Percentiles rank a stretch among this genome's conserved stretches.
These are phyloP conservation scores for Laticauda colubrina DNA, from an alignment of 2,113 vertebrate species.

Conservation along the genomic window DNA sequence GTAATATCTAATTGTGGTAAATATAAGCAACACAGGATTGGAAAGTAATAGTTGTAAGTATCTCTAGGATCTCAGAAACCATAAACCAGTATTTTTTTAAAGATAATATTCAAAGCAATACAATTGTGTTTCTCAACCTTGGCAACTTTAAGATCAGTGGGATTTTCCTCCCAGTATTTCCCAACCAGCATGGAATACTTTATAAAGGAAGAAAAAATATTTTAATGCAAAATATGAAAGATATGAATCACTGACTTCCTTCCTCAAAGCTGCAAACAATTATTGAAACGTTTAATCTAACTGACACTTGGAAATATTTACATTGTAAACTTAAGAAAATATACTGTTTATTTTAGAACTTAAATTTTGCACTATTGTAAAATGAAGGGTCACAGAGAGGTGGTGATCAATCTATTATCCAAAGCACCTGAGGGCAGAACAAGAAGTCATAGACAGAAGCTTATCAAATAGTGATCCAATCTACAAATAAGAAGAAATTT, in stretches of 20 bases:
- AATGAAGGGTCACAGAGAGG: background rate
- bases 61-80: background rate
- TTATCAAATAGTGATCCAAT: too few species aligned
- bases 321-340: background rate
- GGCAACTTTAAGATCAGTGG: background rate
- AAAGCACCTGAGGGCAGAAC: too few species aligned
- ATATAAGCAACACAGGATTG: background rate
- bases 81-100: background rate
- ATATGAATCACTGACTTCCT: background rate
- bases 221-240: background rate
- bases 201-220: background rate
- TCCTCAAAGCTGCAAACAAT: background rate
- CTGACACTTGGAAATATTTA: background rate
- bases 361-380: slow-evolving; percentile 4
- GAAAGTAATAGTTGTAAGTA: background rate
- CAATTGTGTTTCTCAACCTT: background rate
- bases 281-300: background rate
- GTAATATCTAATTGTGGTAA: background rate
- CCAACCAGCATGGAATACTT: background rate
- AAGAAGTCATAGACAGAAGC: too few species aligned
- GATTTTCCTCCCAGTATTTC: background rate
- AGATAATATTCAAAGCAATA: background rate
- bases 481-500: too few species aligned
- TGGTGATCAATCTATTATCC: too few species aligned
- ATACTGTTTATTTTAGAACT: background rate